These are phyloP conservation scores for Erpobdella octoculata DNA, from an alignment of 2,888 invertebrate genomes.

Conservation along the genomic window DNA sequence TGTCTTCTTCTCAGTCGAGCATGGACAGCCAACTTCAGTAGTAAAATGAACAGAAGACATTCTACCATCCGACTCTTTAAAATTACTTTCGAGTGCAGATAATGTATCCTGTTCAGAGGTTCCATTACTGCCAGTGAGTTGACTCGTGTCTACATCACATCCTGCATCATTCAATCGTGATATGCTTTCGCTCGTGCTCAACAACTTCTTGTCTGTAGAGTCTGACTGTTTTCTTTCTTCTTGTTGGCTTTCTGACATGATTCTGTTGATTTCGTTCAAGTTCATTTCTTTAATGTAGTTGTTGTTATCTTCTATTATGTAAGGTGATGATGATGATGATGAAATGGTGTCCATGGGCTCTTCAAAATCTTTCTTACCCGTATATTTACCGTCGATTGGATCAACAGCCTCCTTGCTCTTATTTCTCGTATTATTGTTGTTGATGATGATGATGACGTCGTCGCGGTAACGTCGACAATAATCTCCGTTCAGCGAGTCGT, in stretches of 20 bases:
- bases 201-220: too few relatives aligned
- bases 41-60: too few relatives aligned
- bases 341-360: too few relatives aligned
- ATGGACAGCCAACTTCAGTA: too few relatives aligned
- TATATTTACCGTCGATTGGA: not conserved
- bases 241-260: too few relatives aligned
- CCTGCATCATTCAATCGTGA: too few relatives aligned
- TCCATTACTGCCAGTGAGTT: not conserved
- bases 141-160: too few relatives aligned
- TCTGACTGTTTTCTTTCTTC: too few relatives aligned
- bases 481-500: too few relatives aligned
- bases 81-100: not conserved
- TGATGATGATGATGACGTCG: not conserved
- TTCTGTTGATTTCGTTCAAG: constrained; percentile 4
- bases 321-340: too few relatives aligned
- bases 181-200: too few relatives aligned
- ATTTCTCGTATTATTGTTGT: constrained; percentile 2
- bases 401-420: not conserved
- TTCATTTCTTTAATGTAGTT: not conserved
- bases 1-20: too few relatives aligned
- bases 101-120: not conserved
- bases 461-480: not conserved
- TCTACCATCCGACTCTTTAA: not conserved
- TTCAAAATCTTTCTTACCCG: not conserved
- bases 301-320: not conserved